Conservation (phyloP, 1,140 invertebrate genomes). For the Trichogramma pretiosum region DNA sequence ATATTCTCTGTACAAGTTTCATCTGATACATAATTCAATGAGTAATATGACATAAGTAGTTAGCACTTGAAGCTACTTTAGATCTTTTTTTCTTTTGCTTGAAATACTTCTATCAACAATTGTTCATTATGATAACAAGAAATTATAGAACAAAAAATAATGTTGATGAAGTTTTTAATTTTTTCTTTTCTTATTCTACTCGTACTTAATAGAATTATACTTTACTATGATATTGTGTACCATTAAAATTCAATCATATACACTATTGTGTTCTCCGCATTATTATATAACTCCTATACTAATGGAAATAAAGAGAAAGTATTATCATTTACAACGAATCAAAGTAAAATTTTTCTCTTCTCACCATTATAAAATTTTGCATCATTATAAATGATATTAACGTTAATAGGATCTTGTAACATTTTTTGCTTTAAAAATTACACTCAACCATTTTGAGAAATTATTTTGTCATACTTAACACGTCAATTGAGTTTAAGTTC, state of each 20-base stretch:
- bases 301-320: conserved; percentile 4
- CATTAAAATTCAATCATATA: neutral
- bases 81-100: neutral
- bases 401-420: too few species aligned
- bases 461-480: neutral
- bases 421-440: conserved; percentile 8
- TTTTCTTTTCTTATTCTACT: neutral
- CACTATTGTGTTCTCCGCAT: too few species aligned
- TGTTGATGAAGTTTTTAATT: too few species aligned
- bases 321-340: neutral
- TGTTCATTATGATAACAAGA: conserved; percentile 5
- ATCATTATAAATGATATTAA: neutral
- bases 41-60: too few species aligned
- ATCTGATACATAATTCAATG: neutral
- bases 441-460: conserved; percentile 4
- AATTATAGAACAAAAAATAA: conserved; percentile 1
- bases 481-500: conserved; percentile 3
- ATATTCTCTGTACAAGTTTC: conserved; percentile 11
- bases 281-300: too few species aligned
- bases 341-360: conserved; percentile 2
- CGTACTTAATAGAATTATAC: neutral
- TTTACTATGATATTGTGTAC: neutral
- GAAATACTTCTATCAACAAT: conserved; percentile 9
- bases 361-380: conserved; percentile 5
- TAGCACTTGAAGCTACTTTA: too few species aligned